These are phyloP conservation scores for Eretmodus cyanostictus DNA, from an alignment of 2,113 vertebrate genomes.

Conservation along the genomic window DNA sequence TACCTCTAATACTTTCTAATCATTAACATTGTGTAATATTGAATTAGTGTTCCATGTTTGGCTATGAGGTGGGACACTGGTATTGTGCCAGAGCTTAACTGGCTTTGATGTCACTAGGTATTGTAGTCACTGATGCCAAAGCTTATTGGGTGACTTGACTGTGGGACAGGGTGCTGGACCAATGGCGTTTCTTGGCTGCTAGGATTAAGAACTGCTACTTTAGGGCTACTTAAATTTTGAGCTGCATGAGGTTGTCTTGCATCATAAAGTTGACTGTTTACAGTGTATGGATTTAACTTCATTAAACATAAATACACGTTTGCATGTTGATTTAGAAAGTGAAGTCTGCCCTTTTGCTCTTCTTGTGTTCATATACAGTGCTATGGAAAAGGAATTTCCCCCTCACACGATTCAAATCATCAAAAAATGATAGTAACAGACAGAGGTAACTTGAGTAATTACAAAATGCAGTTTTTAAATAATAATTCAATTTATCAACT, in stretches of 20 bases:
- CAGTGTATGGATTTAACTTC: background rate
- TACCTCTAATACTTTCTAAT: background rate
- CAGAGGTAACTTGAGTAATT: background rate
- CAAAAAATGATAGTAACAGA: background rate
- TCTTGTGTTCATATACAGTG: background rate
- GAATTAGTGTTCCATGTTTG: background rate
- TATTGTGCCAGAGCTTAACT: slow-evolving; percentile 10
- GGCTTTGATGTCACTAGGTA: slow-evolving; percentile 35
- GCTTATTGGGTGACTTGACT: slow-evolving; percentile 25
- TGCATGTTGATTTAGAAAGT: background rate
- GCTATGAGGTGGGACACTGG: background rate
- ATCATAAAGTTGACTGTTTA: background rate
- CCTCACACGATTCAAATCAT: background rate
- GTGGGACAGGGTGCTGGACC: background rate
- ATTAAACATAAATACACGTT: background rate
- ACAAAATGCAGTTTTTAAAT: background rate
- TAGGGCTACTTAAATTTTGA: background rate
- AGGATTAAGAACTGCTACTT: slow-evolving; percentile 31
- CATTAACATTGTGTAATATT: background rate
- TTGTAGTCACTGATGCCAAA: slow-evolving; percentile 10
- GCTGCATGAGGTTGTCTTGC: background rate
- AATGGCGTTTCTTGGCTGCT: background rate
- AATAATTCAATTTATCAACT: background rate
- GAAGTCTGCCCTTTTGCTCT: background rate
- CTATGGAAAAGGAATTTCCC: background rate